Conservation (phyloP, 2,888 invertebrate genomes). For the Amaurobius ferox region DNA sequence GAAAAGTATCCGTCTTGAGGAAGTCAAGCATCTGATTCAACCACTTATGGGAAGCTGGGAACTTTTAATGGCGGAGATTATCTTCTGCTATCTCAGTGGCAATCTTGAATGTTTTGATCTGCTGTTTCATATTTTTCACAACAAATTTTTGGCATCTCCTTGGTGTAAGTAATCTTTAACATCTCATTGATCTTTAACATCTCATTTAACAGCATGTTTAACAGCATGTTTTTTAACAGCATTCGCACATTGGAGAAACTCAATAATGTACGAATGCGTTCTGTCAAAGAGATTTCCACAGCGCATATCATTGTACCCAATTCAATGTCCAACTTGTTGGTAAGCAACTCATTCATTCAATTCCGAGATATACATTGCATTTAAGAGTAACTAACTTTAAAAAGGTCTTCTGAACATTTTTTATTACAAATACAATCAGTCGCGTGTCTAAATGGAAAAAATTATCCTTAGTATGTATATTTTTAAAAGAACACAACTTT, state of each 20-base stretch:
- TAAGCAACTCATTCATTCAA: slow-evolving; percentile 37
- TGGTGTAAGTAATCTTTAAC: too few species aligned
- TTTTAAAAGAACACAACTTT: too few species aligned
- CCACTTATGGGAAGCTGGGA: slow-evolving; percentile 73
- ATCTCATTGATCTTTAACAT: too few species aligned
- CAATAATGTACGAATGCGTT: slow-evolving; percentile 86
- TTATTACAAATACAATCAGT: too few species aligned
- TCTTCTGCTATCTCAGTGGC: slow-evolving; percentile 74
- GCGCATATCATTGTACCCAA: slow-evolving; percentile 82
- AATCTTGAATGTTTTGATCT: slow-evolving; percentile 81
- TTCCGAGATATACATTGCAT: too few species aligned
- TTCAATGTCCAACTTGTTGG: slow-evolving; percentile 57
- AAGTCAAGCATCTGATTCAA: slow-evolving; percentile 84
- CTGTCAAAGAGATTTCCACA: slow-evolving; percentile 90
- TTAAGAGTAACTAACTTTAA: too few species aligned
- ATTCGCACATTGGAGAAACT: slow-evolving; percentile 76
- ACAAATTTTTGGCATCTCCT: slow-evolving; percentile 90
- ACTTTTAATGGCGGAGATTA: slow-evolving; percentile 72
- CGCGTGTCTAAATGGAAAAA: too few species aligned
- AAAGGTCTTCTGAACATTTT: too few species aligned
- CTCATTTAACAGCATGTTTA: too few species aligned
- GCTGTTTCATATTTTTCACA: slow-evolving; percentile 84
- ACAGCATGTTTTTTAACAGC: too few species aligned
- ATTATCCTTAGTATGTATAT: too few species aligned
- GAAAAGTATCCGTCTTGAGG: slow-evolving; percentile 91